A percentile compares a stretch with the other conserved stretches of the same genome.
Conservation (phyloP, 2,113 vertebrate species). For the Pholis gunnellus region DNA sequence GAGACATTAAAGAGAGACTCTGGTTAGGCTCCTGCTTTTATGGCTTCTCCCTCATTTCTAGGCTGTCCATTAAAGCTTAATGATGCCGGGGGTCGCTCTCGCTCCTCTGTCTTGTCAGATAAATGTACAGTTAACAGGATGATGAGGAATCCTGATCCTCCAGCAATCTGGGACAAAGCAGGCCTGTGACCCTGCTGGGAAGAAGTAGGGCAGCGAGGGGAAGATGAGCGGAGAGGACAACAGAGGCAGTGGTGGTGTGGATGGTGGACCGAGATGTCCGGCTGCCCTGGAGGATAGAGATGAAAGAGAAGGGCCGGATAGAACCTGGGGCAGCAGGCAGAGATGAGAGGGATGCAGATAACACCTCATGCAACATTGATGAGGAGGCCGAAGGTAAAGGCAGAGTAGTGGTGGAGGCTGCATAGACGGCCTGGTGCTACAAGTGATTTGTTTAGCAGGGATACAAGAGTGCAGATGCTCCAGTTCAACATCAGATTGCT, state of each 20-base stretch:
- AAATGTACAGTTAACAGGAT: constrained; percentile 98
- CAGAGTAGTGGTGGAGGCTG: constrained; percentile 45
- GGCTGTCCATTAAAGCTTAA: constrained; percentile 98
- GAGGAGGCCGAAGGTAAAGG: constrained; percentile 62
- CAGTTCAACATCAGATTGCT: constrained; percentile 17
- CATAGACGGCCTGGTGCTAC: constrained; percentile 49
- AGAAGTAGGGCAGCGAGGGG: constrained; percentile 49
- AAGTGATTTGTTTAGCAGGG: constrained; percentile 50
- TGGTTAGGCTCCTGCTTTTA: constrained; percentile 87
- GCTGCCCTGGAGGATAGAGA: constrained; percentile 58
- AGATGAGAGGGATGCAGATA: constrained; percentile 73
- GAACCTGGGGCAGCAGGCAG: constrained; percentile 56
- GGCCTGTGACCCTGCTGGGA: constrained; percentile 81
- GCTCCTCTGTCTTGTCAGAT: constrained; percentile 96
- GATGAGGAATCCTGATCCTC: constrained; percentile 93
- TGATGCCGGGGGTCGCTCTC: constrained; percentile 90
- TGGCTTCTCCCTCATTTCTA: constrained; percentile 88
- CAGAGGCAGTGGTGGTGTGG: constrained; percentile 64
- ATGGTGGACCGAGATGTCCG: constrained; percentile 54
- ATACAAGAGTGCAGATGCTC: constrained; percentile 40
- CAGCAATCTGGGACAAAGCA: constrained; percentile 81
- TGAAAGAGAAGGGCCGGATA: constrained; percentile 60
- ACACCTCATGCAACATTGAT: constrained; percentile 75
- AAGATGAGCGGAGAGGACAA: constrained; percentile 65
- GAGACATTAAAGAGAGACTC: constrained; percentile 93